phyloP scores from a whole-genome alignment of 2,113 vertebrate species.

The Lophius piscatorius region DNA sequence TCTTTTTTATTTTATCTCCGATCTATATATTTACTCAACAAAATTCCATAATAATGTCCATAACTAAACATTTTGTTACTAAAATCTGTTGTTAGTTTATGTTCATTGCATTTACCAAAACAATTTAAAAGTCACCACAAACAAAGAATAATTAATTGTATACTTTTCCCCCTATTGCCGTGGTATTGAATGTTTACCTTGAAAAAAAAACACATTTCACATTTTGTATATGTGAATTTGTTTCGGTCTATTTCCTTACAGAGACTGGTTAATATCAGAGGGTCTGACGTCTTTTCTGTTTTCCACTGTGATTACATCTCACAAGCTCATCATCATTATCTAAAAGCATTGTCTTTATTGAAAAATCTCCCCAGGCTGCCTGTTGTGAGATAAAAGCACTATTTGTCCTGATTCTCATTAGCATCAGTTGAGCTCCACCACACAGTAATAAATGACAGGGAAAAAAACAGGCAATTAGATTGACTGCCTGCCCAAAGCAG shows the following conservation, averaged over 20 bases:
- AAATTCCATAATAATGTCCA: too few relatives aligned
- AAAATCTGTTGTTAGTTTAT: too few relatives aligned
- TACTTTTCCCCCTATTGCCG: too few relatives aligned
- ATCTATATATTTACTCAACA: neutral
- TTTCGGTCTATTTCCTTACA: too few relatives aligned
- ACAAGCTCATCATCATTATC: conserved; percentile 46
- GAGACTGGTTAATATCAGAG: too few relatives aligned
- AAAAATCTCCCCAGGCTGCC: conserved; percentile 19
- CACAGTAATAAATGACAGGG: conserved; percentile 43
- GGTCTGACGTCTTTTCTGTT: neutral
- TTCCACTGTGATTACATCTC: conserved; percentile 40
- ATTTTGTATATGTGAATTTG: too few relatives aligned
- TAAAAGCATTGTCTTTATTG: conserved; percentile 48
- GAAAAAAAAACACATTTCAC: too few relatives aligned
- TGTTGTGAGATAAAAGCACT: conserved; percentile 54
- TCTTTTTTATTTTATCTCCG: neutral
- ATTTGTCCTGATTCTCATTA: conserved; percentile 57
- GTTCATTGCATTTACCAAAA: too few relatives aligned
- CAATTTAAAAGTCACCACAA: too few relatives aligned
- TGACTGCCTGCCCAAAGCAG: conserved; percentile 17
- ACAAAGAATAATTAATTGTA: too few relatives aligned
- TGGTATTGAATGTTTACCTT: too few relatives aligned
- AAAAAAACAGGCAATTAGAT: conserved; percentile 58
- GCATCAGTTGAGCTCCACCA: conserved; percentile 25
- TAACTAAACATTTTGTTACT: too few relatives aligned